These are phyloP conservation scores for Drosophila lacteicornis DNA, from an alignment of 1,140 invertebrate species.

Conservation along the genomic window DNA sequence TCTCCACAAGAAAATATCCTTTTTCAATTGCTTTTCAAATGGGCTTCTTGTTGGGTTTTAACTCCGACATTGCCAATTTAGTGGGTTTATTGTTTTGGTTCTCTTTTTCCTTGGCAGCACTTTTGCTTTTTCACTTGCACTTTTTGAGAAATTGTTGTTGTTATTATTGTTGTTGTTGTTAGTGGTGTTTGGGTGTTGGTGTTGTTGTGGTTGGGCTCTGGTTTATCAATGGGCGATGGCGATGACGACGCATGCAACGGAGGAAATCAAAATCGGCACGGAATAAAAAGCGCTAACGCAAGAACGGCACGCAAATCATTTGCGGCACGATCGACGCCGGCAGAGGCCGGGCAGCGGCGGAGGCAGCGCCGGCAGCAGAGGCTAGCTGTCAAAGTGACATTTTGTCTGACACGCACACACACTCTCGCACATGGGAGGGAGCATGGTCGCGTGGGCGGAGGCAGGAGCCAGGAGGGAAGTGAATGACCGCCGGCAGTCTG, in stretches of 20 bases:
- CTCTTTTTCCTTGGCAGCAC: slow-evolving; percentile 50
- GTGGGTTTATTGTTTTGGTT: slow-evolving; percentile 35
- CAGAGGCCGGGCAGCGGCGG: slow-evolving; percentile 18
- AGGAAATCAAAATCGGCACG: slow-evolving; percentile 66
- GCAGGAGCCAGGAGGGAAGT: slow-evolving; percentile 21
- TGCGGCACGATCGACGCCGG: slow-evolving; percentile 52
- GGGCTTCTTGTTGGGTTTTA: slow-evolving; percentile 11
- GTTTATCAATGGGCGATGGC: slow-evolving; percentile 49
- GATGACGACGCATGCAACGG: slow-evolving; percentile 78
- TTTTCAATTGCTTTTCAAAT: slow-evolving; percentile 24
- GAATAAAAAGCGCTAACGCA: slow-evolving; percentile 65
- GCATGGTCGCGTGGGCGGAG: slow-evolving; percentile 3
- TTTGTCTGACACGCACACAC: slow-evolving; percentile 41
- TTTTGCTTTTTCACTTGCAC: slow-evolving; percentile 73
- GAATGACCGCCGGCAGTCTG: slow-evolving; percentile 65
- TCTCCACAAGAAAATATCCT: neutral
- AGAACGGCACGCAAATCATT: slow-evolving; percentile 77
- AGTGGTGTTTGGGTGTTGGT: slow-evolving; percentile 29
- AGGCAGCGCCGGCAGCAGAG: slow-evolving; percentile 18
- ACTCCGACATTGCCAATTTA: slow-evolving; percentile 25
- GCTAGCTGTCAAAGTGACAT: slow-evolving; percentile 69
- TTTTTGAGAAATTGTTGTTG: slow-evolving; percentile 37
- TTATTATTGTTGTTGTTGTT: neutral
- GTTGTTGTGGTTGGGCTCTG: slow-evolving; percentile 38
- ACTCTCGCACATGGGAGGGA: slow-evolving; percentile 1